Evolutionary conservation across 2,113 vertebrate species (phyloP).

Genomic region (Leucopsar rothschildi): DNA sequence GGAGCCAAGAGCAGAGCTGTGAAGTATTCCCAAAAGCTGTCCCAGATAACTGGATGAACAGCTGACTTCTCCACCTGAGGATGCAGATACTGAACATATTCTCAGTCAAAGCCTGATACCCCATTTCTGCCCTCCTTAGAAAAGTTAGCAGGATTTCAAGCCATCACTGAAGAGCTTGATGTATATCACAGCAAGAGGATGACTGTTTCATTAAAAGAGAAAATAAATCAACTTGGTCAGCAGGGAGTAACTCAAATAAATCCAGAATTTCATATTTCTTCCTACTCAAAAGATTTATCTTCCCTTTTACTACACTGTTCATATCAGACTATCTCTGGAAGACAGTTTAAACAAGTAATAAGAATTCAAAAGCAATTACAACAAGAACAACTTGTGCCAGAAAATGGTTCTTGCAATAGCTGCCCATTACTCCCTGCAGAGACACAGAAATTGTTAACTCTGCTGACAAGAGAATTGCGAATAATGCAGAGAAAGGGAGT

Average conservation of each 20-base stretch:
- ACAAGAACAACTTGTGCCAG: background rate
- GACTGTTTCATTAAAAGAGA: background rate
- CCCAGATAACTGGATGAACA: background rate
- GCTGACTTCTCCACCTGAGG: background rate
- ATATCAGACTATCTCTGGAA: background rate
- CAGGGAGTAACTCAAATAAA: background rate
- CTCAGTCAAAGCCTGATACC: background rate
- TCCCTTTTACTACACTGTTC: background rate
- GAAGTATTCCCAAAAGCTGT: background rate
- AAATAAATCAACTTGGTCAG: background rate
- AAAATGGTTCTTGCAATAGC: background rate
- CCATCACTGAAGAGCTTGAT: background rate
- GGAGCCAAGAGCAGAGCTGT: background rate
- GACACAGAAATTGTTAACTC: background rate
- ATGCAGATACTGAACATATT: background rate
- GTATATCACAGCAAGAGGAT: background rate
- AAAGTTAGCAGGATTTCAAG: background rate
- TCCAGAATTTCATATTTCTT: background rate
- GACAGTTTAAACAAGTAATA: constrained; percentile 1
- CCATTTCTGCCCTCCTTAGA: background rate
- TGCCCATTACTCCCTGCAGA: background rate
- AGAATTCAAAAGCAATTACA: constrained; percentile 41
- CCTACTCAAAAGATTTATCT: background rate
- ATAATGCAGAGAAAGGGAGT: background rate
- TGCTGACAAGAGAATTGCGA: background rate